Evolutionary conservation across 2,113 vertebrate species (phyloP).

Genomic region (Propithecus coquereli): DNA sequence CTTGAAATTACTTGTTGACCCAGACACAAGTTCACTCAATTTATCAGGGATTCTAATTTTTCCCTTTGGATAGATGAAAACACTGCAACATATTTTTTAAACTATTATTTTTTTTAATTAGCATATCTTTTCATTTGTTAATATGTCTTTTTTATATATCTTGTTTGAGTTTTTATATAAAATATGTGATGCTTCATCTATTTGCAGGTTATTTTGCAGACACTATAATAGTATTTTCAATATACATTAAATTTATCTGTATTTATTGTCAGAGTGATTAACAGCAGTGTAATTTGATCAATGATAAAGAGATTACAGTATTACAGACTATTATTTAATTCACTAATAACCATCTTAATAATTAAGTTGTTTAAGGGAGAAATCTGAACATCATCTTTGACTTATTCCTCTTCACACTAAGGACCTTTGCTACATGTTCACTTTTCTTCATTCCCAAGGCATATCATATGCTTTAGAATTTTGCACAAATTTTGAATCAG

Average conservation of each 20-base stretch:
- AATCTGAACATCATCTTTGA: neutral
- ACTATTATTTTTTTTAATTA: neutral
- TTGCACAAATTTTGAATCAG: neutral
- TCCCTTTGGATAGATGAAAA: neutral
- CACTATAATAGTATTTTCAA: neutral
- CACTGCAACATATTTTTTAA: neutral
- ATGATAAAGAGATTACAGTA: neutral
- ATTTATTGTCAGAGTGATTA: constrained; percentile 5
- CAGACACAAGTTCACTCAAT: neutral
- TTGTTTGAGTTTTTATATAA: neutral
- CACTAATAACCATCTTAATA: neutral
- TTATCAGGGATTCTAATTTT: neutral
- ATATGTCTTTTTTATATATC: neutral
- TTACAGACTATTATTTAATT: neutral
- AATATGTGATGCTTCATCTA: neutral
- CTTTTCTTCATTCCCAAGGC: neutral
- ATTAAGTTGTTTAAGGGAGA: constrained; percentile 20
- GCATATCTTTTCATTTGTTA: neutral
- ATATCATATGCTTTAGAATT: neutral
- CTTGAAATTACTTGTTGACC: neutral
- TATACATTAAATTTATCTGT: neutral
- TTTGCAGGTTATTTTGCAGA: neutral
- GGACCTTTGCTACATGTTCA: neutral
- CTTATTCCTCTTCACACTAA: neutral
- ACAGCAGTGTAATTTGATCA: neutral